Conservation (phyloP, 2,797 vertebrate species). For the Etheostoma nigrum region DNA sequence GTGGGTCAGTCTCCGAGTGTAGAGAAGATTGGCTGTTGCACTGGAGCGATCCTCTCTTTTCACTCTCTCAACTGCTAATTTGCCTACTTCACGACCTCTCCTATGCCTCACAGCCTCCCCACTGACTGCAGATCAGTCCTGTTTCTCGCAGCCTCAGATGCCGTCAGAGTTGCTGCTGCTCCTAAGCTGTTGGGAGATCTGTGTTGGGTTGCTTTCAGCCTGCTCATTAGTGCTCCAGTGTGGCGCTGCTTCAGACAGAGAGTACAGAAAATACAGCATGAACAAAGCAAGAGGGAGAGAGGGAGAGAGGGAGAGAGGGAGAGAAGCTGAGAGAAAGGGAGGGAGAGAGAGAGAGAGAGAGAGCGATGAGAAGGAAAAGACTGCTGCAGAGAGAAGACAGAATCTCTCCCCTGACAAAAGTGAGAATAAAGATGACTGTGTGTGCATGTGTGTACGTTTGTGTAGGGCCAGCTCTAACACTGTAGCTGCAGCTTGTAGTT, state of each 20-base stretch:
- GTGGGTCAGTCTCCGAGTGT: slow-evolving; percentile 60
- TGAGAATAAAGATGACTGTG: slow-evolving; percentile 62
- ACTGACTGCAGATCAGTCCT: slow-evolving; percentile 72
- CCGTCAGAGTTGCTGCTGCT: slow-evolving; percentile 57
- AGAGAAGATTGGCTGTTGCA: slow-evolving; percentile 19
- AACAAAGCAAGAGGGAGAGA: slow-evolving; percentile 60
- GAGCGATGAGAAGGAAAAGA: slow-evolving; percentile 53
- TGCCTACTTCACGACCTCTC: slow-evolving; percentile 66
- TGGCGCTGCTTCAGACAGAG: slow-evolving; percentile 68
- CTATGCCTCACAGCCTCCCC: slow-evolving; percentile 39
- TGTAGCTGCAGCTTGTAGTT: slow-evolving; percentile 39
- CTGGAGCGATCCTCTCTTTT: slow-evolving; percentile 38
- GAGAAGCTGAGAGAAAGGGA: slow-evolving; percentile 28
- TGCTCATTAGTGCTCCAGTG: slow-evolving; percentile 75
- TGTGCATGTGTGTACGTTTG: slow-evolving; percentile 41
- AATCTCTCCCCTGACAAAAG: slow-evolving; percentile 64
- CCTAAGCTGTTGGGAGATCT: slow-evolving; percentile 72
- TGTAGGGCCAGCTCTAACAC: slow-evolving; percentile 40
- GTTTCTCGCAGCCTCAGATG: slow-evolving; percentile 51
- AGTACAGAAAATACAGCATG: slow-evolving; percentile 63
- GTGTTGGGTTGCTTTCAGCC: slow-evolving; percentile 52
- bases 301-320: slow-evolving; percentile 29
- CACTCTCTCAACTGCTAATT: slow-evolving; percentile 45
- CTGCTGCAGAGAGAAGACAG: slow-evolving; percentile 71
- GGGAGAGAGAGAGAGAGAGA: slow-evolving; percentile 35